Base-by-base conservation (phyloP, 2,113 vertebrate species). In the Lampris incognitus region DNA sequence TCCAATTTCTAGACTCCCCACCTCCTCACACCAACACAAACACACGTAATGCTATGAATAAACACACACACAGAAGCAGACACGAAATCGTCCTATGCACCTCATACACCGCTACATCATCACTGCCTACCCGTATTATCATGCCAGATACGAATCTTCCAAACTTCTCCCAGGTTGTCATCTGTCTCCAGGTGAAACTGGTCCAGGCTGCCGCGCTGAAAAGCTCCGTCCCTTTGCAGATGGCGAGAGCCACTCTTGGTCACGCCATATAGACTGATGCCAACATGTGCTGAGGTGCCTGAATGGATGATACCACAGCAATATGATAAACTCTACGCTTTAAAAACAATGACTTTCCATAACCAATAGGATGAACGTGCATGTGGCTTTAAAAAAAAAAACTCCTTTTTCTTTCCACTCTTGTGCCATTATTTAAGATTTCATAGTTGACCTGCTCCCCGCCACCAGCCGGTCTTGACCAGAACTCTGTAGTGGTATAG, bases 61-160 rank as follows among this genome's bases (percentile, higher is more conserved):
- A 39, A 2, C 9, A 62, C 11, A 44, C 40, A 44, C 40, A 2
- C 10, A 42, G 11, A 44, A 5, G 7, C 58, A 51, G 2, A 51
- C 50, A 5, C 50, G 1, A 46, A 7, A 46, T 46, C 7, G 4
- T 46, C 7, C 7, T 57, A 24, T 24, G 24, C 24, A 24, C 24
- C 24, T 24, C 24, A 24, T 24, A 24, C 24, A 24, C 24, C 24
- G 57, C 36, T 24, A 3, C 54, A n/a, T 36, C 58, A 36, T 4
- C 6, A 52, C 4, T 36, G 11, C 24, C 11, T 79, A 95, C 95
- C 95, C 75, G 95, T 96, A 85, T 95, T 95, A 78, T 96, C 95
- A 48, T 96, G 95, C 95, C 95, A 96, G 69, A 95, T 86, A 49
- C 90, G 90, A 42, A 96, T 95, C 88, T 96, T 96, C 94, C 94